phyloP scores from a whole-genome alignment of 2,888 invertebrate genomes.

The Drosophila quinaria region DNA sequence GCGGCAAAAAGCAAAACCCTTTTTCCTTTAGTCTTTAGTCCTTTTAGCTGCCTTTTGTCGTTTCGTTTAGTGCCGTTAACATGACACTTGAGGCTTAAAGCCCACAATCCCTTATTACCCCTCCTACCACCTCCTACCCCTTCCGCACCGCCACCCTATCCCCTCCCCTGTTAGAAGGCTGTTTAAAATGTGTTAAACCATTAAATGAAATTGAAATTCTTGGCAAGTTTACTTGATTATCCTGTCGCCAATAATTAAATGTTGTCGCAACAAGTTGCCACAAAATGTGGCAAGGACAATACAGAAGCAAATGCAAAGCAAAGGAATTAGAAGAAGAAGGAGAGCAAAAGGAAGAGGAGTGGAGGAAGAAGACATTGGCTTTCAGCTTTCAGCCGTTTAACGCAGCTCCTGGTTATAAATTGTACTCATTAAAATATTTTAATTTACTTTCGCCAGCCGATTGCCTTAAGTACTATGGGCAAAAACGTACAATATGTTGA shows the following conservation, averaged over 20 bases:
- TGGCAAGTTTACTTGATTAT: constrained; percentile 81
- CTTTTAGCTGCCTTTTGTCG: constrained; percentile 32
- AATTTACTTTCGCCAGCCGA: constrained; percentile 75
- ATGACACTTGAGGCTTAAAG: constrained; percentile 78
- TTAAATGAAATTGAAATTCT: constrained; percentile 81
- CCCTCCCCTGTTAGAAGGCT: constrained; percentile 12
- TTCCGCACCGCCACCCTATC: not conserved
- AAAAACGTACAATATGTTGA: no score
- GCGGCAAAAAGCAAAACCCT: constrained; percentile 43
- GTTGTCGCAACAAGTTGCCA: constrained; percentile 78
- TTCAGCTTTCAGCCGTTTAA: constrained; percentile 3
- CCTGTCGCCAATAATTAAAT: constrained; percentile 81
- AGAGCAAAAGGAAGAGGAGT: not conserved
- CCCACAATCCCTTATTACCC: constrained; percentile 6
- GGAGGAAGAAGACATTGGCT: not conserved
- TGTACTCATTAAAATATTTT: constrained; percentile 82
- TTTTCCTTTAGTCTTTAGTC: constrained; percentile 27
- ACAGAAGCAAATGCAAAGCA: not conserved
- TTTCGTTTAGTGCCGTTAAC: constrained; percentile 69
- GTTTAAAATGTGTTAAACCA: constrained; percentile 74
- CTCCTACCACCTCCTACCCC: not conserved
- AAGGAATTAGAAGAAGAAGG: not conserved
- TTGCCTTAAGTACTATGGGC: constrained; percentile 8
- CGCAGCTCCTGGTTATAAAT: constrained; percentile 71
- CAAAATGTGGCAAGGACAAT: constrained; percentile 24